Percentiles rank a stretch among this genome's conserved stretches.
phyloP scores from a whole-genome alignment of 2,888 invertebrate genomes.

The Eupithecia inturbata region DNA sequence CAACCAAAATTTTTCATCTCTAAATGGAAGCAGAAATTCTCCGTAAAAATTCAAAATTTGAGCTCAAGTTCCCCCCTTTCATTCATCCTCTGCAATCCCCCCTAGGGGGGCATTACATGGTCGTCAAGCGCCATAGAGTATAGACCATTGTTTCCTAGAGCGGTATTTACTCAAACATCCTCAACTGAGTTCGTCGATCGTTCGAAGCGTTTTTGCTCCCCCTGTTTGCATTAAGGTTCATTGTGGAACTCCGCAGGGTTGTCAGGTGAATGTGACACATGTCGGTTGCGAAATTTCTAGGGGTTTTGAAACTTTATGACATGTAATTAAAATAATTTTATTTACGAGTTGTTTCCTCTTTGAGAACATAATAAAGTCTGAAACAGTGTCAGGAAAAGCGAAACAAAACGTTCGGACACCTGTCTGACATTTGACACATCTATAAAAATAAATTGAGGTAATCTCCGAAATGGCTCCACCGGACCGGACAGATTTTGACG shows the following conservation, averaged over 20 bases:
- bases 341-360: background rate
- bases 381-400: background rate
- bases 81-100: conserved; percentile 2
- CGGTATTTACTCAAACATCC: conserved; percentile 62
- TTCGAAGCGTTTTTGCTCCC: conserved; percentile 61
- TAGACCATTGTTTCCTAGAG: conserved; percentile 18
- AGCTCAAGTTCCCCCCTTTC: conserved; percentile 11
- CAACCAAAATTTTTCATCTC: background rate
- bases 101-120: conserved; percentile 1
- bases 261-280: conserved; percentile 13
- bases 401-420: background rate
- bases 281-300: conserved; percentile 6
- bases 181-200: conserved; percentile 57
- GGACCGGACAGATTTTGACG: too few relatives aligned
- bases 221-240: conserved; percentile 62
- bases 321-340: background rate
- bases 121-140: conserved; percentile 14
- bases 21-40: conserved; percentile 9
- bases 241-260: conserved; percentile 31
- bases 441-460: background rate
- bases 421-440: background rate
- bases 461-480: too few relatives aligned
- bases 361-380: background rate
- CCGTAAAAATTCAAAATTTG: background rate
- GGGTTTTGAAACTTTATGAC: background rate